phyloP scores from a whole-genome alignment of 2,113 vertebrate genomes.

The Alligator mississippiensis region DNA sequence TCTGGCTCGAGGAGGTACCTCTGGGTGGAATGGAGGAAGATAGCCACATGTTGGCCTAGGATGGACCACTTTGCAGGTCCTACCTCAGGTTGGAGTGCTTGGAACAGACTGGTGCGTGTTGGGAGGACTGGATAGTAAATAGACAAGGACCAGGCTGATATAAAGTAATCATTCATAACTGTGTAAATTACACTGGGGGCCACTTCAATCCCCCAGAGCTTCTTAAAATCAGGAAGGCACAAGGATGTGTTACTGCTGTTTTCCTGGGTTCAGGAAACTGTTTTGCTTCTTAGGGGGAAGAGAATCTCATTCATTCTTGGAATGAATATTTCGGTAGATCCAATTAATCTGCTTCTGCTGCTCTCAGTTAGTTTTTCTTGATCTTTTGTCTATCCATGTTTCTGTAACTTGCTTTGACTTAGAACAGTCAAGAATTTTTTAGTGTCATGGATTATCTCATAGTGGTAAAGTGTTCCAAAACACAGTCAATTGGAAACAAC shows the following conservation, averaged over 20 bases:
- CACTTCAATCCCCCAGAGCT: not conserved
- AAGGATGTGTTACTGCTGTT: not conserved
- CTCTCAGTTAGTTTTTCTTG: not conserved
- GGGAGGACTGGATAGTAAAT: not conserved
- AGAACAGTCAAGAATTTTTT: not conserved
- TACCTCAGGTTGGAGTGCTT: not conserved
- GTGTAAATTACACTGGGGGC: not conserved
- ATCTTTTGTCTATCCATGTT: not conserved
- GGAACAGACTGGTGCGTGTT: not conserved
- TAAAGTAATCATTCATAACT: not conserved
- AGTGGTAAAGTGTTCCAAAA: not conserved
- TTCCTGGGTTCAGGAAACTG: not conserved
- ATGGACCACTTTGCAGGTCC: not conserved
- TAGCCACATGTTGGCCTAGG: not conserved
- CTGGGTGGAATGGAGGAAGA: not conserved
- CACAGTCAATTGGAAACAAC: not conserved
- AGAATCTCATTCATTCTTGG: not conserved
- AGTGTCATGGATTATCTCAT: not conserved
- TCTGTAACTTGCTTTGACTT: not conserved
- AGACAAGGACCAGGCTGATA: not conserved
- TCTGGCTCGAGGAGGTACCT: not conserved
- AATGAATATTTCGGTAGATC: not conserved
- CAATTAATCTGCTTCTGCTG: not conserved
- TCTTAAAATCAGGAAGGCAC: not conserved
- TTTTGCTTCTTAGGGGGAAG: not conserved